Base-by-base conservation (phyloP, 2,888 invertebrate species). In the Eristalis tenax region DNA sequence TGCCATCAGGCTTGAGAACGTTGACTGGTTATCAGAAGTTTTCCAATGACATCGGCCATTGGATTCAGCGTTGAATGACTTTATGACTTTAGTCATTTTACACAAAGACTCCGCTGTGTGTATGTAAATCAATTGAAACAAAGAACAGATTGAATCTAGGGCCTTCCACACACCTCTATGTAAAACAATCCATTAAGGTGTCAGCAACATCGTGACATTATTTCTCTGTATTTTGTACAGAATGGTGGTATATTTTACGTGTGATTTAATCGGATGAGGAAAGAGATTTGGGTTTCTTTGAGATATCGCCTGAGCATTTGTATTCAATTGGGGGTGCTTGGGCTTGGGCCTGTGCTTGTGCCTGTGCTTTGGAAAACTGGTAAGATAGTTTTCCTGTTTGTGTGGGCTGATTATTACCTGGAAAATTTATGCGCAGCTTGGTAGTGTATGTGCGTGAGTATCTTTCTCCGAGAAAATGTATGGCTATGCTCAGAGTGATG, bases 181-280 rank as follows among this genome's bases (percentile, higher is more conserved):
- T n/a, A 13, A 59, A 59, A 26, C 61, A 64, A 56, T 40, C 40
- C 70, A 50, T 63, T 71, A 77, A 61, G 63, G 73, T 68, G 35
- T 57, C 43, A 81, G 64, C 38, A 56, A 75, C 64, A 57, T 71
- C 59, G 66, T 82, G 66, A 50, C 61, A 78, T 63, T 38, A 78
- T 56, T 50, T 61, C 26, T 65, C 35, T 65, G 22, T 71, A 65
- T 59, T 68, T 40, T n/a, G 35, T n/a, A 18, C 50, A n/a, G 8
- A 43, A 8, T 18, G 5, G 18, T 18, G n/a, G 50, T 38, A 38
- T 38, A 38, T 38, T 38, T 38, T 38, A 38, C 38, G 13, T 50
- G 8, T 50, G 50, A 15, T n/a, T n/a, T 43, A 43, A 43, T 43
- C 43, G 43, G 43, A 43, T 43, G n/a, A 43, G 50, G 50, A 18